Evolutionary conservation across 2,797 vertebrate genomes (phyloP).

Genomic region (Enteromius trimaculatus): DNA sequence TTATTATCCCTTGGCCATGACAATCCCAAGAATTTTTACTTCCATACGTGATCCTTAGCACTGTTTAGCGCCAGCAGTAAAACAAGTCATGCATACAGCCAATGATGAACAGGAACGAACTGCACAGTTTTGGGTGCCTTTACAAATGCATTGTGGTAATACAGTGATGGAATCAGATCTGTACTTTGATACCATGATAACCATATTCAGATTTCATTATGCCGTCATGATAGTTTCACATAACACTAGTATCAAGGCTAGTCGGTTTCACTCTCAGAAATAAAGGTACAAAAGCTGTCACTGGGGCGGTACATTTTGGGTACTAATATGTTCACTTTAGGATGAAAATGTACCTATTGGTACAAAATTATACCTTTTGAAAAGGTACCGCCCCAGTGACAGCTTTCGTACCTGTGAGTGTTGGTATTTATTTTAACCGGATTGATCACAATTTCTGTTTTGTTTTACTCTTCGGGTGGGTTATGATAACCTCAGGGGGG

Average conservation of each 20-base stretch:
- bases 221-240: not conserved
- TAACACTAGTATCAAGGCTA: not conserved
- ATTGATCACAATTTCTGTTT: not conserved
- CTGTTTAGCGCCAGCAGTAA: slow-evolving; percentile 1
- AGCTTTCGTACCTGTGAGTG: no score
- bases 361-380: no score
- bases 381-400: no score
- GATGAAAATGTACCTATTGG: no score
- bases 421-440: not conserved
- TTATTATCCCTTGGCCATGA: slow-evolving; percentile 57
- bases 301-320: no score
- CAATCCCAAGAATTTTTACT: slow-evolving; percentile 29
- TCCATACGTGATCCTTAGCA: slow-evolving; percentile 3
- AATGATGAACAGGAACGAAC: not conserved
- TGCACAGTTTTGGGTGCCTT: not conserved
- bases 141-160: not conserved
- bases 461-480: not conserved
- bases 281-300: no score
- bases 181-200: not conserved
- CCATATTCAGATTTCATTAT: not conserved
- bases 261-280: not conserved
- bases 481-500: not conserved
- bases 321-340: no score
- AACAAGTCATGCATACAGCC: not conserved
- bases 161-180: not conserved